Evolutionary conservation across 2,888 invertebrate species (phyloP).

Genomic region (Dexiosoma caninum): DNA sequence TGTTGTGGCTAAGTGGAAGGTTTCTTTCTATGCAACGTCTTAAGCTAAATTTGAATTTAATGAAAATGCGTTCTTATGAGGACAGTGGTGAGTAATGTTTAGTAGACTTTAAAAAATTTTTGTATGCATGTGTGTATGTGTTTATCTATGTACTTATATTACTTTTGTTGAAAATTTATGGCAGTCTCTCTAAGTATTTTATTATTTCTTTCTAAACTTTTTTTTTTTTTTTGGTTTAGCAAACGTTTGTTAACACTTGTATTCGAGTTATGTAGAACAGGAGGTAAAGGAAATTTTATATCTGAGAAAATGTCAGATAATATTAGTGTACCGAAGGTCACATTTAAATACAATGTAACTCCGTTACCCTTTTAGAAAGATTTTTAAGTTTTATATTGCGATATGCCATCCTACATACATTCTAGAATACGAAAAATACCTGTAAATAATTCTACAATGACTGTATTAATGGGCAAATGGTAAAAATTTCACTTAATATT

Average conservation of each 20-base stretch:
- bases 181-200: slow-evolving; percentile 58
- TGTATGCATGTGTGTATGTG: not conserved
- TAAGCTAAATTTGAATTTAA: not conserved
- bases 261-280: slow-evolving; percentile 38
- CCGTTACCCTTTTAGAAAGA: too few relatives aligned
- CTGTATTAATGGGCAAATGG: too few relatives aligned
- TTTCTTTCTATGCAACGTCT: slow-evolving; percentile 21
- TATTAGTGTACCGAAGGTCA: too few relatives aligned
- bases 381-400: too few relatives aligned
- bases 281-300: not conserved
- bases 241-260: not conserved
- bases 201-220: too few relatives aligned
- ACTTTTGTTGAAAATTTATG: slow-evolving; percentile 33
- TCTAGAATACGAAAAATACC: too few relatives aligned
- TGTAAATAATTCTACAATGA: too few relatives aligned
- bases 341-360: too few relatives aligned
- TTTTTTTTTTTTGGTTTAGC: slow-evolving; percentile 5
- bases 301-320: too few relatives aligned
- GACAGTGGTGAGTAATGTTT: not conserved
- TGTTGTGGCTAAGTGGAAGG: slow-evolving; percentile 55
- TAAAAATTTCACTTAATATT: too few relatives aligned
- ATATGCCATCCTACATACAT: too few relatives aligned
- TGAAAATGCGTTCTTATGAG: slow-evolving; percentile 33
- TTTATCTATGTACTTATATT: slow-evolving; percentile 2
- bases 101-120: slow-evolving; percentile 5